phyloP scores from a whole-genome alignment of 2,797 vertebrate genomes.

The Pseudotriccus pelzelni region DNA sequence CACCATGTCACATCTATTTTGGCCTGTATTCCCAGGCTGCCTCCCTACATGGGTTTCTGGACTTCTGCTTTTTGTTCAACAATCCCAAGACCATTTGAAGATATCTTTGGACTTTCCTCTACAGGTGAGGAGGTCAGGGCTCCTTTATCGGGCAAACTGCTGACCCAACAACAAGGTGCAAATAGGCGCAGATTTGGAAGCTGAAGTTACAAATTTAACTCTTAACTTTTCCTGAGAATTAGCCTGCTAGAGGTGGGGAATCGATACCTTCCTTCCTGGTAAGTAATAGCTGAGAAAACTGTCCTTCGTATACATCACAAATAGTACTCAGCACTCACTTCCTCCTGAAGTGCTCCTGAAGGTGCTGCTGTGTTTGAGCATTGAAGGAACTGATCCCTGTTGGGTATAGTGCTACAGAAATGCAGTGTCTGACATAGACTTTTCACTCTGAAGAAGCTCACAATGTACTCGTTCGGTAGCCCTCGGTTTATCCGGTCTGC shows the following conservation, averaged over 20 bases:
- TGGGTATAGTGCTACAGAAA: background rate
- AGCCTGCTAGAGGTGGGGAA: background rate
- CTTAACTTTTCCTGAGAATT: background rate
- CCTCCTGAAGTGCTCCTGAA: background rate
- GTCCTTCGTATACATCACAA: background rate
- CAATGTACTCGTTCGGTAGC: background rate
- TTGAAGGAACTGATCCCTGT: background rate
- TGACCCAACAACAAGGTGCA: background rate
- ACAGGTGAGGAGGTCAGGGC: background rate
- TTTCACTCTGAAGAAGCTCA: background rate
- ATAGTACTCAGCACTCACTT: background rate
- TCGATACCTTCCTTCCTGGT: background rate
- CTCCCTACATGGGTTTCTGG: background rate
- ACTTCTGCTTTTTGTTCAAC: background rate
- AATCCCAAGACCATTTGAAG: background rate
- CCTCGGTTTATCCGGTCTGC: background rate
- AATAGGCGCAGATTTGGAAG: background rate
- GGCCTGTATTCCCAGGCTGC: background rate
- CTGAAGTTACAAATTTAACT: background rate
- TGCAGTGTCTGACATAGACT: background rate
- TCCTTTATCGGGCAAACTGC: background rate
- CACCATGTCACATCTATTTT: background rate
- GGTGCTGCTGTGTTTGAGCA: background rate
- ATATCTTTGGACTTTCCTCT: constrained; percentile 35
- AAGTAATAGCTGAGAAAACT: background rate